Percentiles rank a stretch among this genome's conserved stretches.
phyloP scores from a whole-genome alignment of 2,888 invertebrate species.

The Acheta domesticus region DNA sequence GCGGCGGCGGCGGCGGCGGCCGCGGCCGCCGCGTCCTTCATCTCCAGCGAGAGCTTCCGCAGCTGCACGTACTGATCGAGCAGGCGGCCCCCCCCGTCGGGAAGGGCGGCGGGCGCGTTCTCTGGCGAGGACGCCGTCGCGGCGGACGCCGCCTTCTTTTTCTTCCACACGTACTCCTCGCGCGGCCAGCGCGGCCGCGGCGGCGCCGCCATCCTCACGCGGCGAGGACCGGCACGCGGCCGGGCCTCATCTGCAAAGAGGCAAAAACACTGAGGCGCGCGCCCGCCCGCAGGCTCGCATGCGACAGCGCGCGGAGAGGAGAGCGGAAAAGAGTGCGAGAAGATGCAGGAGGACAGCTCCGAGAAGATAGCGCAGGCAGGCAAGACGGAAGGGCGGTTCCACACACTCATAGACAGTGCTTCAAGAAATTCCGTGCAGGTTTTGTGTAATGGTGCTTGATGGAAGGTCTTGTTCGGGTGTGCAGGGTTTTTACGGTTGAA shows the following conservation, averaged over 20 bases:
- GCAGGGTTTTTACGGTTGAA: no score
- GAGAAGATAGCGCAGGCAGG: slow-evolving; percentile 18
- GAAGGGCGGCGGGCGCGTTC: background rate
- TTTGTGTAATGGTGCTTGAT: no score
- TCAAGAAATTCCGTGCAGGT: background rate
- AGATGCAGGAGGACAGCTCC: background rate
- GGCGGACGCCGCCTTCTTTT: background rate
- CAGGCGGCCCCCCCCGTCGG: background rate
- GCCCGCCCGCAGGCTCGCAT: background rate
- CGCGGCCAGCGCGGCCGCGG: slow-evolving; percentile 5
- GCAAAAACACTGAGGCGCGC: background rate
- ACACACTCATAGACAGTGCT: background rate
- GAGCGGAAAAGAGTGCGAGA: background rate
- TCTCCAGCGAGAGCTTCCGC: background rate
- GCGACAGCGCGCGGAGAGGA: background rate
- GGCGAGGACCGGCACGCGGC: background rate
- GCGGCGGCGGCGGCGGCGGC: background rate
- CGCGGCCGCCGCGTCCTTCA: background rate
- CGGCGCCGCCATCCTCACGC: background rate
- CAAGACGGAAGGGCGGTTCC: background rate
- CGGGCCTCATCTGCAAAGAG: background rate
- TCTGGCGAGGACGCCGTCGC: background rate
- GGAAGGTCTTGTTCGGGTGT: no score
- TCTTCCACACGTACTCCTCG: background rate
- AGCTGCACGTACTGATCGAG: background rate